These are phyloP conservation scores for Ditylenchus weischeri DNA, from an alignment of 2,888 invertebrate genomes.

Conservation along the genomic window DNA sequence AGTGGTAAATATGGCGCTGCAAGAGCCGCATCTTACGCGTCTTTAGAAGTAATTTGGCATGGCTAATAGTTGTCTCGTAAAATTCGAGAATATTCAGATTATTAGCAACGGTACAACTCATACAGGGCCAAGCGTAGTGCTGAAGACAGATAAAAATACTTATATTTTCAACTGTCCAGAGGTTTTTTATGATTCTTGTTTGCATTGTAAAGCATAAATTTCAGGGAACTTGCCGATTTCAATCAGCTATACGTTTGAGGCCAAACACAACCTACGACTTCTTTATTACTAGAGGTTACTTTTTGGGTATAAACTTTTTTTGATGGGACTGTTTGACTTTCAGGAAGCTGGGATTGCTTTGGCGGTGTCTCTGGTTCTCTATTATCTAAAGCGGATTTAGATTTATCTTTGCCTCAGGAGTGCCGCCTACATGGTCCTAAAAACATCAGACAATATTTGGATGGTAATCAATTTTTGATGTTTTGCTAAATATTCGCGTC, in stretches of 20 bases:
- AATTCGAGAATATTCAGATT: constrained; percentile 31
- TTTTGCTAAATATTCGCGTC: background rate
- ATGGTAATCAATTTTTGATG: constrained; percentile 31
- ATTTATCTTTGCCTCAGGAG: constrained; percentile 25
- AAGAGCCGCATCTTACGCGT: background rate
- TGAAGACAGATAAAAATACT: constrained; percentile 47
- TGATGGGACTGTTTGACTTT: background rate
- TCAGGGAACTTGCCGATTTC: constrained; percentile 34
- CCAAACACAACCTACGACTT: constrained; percentile 37
- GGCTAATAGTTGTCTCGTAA: background rate
- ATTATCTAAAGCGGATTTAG: constrained; percentile 39
- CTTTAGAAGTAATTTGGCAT: background rate
- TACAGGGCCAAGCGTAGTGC: constrained; percentile 43
- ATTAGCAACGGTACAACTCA: constrained; percentile 54
- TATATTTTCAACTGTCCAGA: constrained; percentile 57
- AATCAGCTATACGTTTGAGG: constrained; percentile 33
- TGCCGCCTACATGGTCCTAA: constrained; percentile 50
- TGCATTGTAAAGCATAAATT: constrained; percentile 26
- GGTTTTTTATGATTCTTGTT: constrained; percentile 35
- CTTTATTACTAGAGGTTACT: constrained; percentile 48
- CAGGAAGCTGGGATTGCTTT: constrained; percentile 51
- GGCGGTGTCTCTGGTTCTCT: constrained; percentile 52
- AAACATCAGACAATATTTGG: constrained; percentile 46
- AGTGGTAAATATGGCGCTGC: background rate
- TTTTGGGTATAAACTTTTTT: too few relatives aligned